Evolutionary conservation across 2,113 vertebrate genomes (phyloP).

Genomic region (Bufo gargarizans): DNA sequence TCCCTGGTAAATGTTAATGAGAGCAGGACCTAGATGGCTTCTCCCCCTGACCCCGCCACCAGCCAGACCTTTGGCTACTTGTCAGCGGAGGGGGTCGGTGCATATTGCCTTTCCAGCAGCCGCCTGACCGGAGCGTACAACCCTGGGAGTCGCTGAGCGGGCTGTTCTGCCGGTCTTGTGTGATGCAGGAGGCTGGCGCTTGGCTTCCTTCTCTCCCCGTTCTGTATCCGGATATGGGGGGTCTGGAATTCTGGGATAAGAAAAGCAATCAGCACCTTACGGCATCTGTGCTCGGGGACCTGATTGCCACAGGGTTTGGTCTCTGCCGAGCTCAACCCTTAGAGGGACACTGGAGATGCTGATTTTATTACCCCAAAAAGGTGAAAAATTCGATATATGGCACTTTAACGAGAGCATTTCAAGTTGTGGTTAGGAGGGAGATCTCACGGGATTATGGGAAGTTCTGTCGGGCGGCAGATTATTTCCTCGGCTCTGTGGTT

Average conservation of each 20-base stretch:
- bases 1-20: constrained; percentile 93
- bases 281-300: background rate
- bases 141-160: background rate
- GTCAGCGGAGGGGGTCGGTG: background rate
- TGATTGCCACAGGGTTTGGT: background rate
- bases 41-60: constrained; percentile 92
- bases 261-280: background rate
- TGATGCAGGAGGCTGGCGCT: background rate
- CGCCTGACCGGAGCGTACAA: background rate
- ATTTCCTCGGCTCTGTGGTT: background rate
- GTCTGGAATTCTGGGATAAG: background rate
- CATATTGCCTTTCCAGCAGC: constrained; percentile 25
- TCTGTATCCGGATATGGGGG: background rate
- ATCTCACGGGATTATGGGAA: background rate
- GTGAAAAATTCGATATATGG: background rate
- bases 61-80: constrained; percentile 93
- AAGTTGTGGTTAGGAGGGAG: background rate
- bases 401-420: constrained; percentile 32
- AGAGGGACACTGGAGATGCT: background rate
- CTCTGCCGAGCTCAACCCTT: constrained; percentile 2
- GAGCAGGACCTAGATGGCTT: constrained; percentile 92
- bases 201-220: background rate
- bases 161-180: background rate
- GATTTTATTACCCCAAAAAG: background rate
- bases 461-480: background rate